Base-by-base conservation (phyloP, 2,797 vertebrate species). In the Oryzias sinensis region DNA sequence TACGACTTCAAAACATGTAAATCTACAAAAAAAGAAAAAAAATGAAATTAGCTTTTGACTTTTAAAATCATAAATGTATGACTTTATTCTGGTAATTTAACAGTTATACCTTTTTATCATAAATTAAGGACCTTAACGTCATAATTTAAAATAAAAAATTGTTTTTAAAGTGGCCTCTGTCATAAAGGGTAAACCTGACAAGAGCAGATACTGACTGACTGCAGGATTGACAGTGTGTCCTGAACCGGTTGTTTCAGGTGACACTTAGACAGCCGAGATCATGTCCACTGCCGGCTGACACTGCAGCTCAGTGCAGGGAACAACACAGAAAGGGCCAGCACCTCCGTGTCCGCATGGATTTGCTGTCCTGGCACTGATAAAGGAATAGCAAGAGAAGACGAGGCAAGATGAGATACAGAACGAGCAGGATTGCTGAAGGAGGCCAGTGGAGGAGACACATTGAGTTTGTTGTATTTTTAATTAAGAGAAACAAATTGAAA, bases 201-300 rank as follows among this genome's bases (percentile, higher is more conserved):
- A 57, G 59, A 53, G 52, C 53, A 43, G 59, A 57, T 11, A 5
- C 25, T 43, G 65, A 54, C 68, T 71, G 44, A 72, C 54, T 43
- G 46, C 46, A 67, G 49, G 57, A 52, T 56, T 4, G 7, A 61
- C 59, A 37, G 60, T 49, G 52, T 46, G 68, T 68, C 76, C 74
- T 66, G 62, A 70, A 48, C 59, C 44, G n/a, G 61, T 56, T 57
- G 48, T 71, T 74, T 72, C 61, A 50, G 59, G 75, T 70, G 74
- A 81, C 64, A 65, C 5, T 7, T 25, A 44, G 40, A 14, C 77
- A 75, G 53, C 77, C 63, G 56, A 65, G 72, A 57, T 68, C 4
- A 17, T 59, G 24, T 74, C 70, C 70, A 61, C 59, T 25, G 59
- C 52, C 45, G 56, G 42, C 61, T 57, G 42, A 3, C 37, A 45